Base-by-base conservation (phyloP, 37 sponge, comb jelly and placozoan species). In the Ianthella basta region DNA sequence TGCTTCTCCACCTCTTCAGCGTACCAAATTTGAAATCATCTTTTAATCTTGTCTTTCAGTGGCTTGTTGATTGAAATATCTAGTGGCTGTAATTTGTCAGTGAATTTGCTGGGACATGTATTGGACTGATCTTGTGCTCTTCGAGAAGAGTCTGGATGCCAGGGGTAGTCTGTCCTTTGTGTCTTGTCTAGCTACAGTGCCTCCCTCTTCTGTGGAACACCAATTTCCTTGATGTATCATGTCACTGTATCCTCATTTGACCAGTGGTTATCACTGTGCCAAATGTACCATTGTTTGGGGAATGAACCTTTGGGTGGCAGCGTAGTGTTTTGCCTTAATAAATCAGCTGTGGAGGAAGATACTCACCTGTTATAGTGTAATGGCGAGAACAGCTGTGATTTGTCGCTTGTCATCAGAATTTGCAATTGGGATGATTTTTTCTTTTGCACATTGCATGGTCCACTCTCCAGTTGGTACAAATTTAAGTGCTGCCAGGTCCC, bases 401-500 rank as follows among this genome's bases (percentile, higher is more conserved):
- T 87, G 91, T 73, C 88, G 83, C 32, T 90, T 87, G 61, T 91
- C 91, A 60, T 84, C 91, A 23, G 63, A 39, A 78, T 63, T 87
- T n/a, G 77, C 38, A n/a, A 91, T 87, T 78, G 74, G 84, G 16
- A 91, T 67, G 32, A 84, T 33, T 70, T 79, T 79, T 27, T 85
- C 56, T 16, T 78, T 88, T 53, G 80, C 77, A 27, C 63, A 57
- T 36, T 78, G 84, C 85, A 87, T 84, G 23, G 91, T 90, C 91
- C 87, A 90, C 16, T 79, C 69, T 1, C 44, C 27, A 39, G 81
- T 82, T 30, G 91, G 87, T 23, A 90, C 87, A 83, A 81, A 85
- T 15, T 90, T 77, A 18, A 90, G 68, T 34, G 73, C 91, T 35
- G 87, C 86, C 59, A 86, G 91, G 54, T 90, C 91, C 87, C 91